A percentile compares a stretch with the other conserved stretches of the same genome.
Evolutionary conservation across 2,113 vertebrate genomes (phyloP).

Genomic region (Chionodraco myersi): DNA sequence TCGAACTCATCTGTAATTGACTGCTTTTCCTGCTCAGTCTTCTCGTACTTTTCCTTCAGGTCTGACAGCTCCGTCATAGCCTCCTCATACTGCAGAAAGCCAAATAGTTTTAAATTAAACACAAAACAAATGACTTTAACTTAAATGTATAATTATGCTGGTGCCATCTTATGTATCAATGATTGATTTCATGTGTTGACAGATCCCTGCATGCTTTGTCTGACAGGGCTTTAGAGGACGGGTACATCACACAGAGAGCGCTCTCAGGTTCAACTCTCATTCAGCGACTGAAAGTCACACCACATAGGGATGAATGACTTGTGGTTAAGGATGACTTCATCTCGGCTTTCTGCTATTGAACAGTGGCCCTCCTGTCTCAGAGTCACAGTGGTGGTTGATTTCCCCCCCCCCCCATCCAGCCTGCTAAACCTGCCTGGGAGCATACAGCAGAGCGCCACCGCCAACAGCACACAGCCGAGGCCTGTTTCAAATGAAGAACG

Average conservation of each 20-base stretch:
- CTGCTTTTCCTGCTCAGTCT: conserved; percentile 91
- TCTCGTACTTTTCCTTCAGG: conserved; percentile 89
- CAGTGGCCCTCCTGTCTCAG: conserved; percentile 23
- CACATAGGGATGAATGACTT: conserved; percentile 18
- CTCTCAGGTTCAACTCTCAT: conserved; percentile 19
- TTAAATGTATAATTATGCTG: not conserved
- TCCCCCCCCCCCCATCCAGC: conserved; percentile 6
- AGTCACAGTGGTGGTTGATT: conserved; percentile 5
- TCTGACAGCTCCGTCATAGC: conserved; percentile 89
- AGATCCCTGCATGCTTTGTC: not conserved
- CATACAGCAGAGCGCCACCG: not conserved
- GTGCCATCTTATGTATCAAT: not conserved
- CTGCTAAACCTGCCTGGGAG: conserved; percentile 18
- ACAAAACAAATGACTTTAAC: not conserved
- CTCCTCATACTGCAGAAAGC: conserved; percentile 86
- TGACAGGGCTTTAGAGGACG: not conserved
- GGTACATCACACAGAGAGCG: conserved; percentile 1
- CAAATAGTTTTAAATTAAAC: not conserved
- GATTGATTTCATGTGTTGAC: not conserved
- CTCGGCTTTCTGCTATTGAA: conserved; percentile 17
- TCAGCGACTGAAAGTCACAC: conserved; percentile 1
- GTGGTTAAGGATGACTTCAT: conserved; percentile 35
- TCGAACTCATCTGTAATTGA: conserved; percentile 89
- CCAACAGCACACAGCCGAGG: not conserved
- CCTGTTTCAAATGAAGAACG: not conserved